Conservation (phyloP, 1,140 invertebrate genomes). For the Drosophila mauritiana region DNA sequence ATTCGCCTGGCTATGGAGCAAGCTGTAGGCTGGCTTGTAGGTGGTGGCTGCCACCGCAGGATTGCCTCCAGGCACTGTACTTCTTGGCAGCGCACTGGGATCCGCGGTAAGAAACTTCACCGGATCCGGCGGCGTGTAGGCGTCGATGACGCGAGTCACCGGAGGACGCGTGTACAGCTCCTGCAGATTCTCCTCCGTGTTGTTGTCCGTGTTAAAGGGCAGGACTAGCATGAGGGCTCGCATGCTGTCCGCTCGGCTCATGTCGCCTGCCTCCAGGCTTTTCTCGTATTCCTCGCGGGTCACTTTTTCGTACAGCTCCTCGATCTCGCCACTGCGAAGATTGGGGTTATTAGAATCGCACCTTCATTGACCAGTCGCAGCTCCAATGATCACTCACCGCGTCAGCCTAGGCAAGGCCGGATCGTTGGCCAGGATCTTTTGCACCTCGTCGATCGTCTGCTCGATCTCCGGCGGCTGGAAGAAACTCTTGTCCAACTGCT, state of each 20-base stretch:
- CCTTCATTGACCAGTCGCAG: neutral
- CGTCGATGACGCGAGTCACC: slow-evolving; percentile 78
- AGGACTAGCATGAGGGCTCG: slow-evolving; percentile 86
- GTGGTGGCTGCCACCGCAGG: slow-evolving; percentile 75
- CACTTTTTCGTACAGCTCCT: slow-evolving; percentile 86
- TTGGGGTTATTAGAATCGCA: neutral
- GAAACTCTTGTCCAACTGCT: slow-evolving; percentile 75
- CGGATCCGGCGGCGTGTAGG: slow-evolving; percentile 70
- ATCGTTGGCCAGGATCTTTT: slow-evolving; percentile 85
- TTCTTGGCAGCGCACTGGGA: slow-evolving; percentile 54
- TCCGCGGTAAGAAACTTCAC: slow-evolving; percentile 77
- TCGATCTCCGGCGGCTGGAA: slow-evolving; percentile 76
- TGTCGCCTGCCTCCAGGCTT: slow-evolving; percentile 78
- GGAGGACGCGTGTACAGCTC: slow-evolving; percentile 81
- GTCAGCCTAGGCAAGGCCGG: slow-evolving; percentile 86
- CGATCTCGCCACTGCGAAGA: slow-evolving; percentile 85
- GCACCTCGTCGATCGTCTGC: slow-evolving; percentile 87
- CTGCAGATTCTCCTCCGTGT: slow-evolving; percentile 81
- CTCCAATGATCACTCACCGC: slow-evolving; percentile 50
- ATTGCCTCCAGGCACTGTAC: slow-evolving; percentile 54
- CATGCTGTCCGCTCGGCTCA: slow-evolving; percentile 85
- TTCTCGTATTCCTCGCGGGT: slow-evolving; percentile 84
- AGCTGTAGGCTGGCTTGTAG: slow-evolving; percentile 67
- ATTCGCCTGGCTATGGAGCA: neutral
- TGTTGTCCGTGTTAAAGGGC: slow-evolving; percentile 85